Evolutionary conservation across 2,113 vertebrate genomes (phyloP), one percentile per base, ranked within the genome.

Genomic region (Dasyprocta punctata): DNA sequence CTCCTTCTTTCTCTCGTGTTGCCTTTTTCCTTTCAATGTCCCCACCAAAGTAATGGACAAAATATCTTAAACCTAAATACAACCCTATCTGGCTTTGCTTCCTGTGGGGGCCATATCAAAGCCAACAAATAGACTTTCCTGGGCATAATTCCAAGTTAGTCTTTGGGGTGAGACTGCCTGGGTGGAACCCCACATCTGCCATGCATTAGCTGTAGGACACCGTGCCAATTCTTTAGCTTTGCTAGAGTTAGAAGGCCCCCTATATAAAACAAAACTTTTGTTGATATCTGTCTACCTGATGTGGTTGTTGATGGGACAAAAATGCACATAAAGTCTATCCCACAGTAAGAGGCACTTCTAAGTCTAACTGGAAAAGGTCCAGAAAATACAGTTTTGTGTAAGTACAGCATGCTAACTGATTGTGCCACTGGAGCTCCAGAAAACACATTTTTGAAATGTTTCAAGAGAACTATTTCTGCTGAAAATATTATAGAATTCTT

Each of bases 1-100:
- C 10, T 82, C 28, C 38, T 24, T 61, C 11, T 20, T 71, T 44
- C 65, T 60, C 28, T 38, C 26, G 20, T 81, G 47, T 89, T 81
- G 22, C 80, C 41, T 89, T 89, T 96, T 84, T 92, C 36, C 17
- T 96, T 95, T 77, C 24, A 71, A 69, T 71, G 38, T 82, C 28
- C 24, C 36, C 61, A 67, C 63, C 63, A 97, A 56, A 95, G 26
- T 26, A 75, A 88, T 20, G 36, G 36, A 65, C 13, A 91, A 93
- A 81, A 65, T 75, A 89, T 65, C 71, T 89, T 81, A 80, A 90
- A 90, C 28, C 22, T 67, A 81, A 41, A 86, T 73, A 65, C 75
- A 26, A 93, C 38, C 52, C 80, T 67, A 41, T 86, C 26, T 94
- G 82, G 58, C 19, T 91, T 89, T 94, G 71, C 30, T 95, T 92